Base-by-base conservation (phyloP, 64 coral and sea anemone species). In the Montipora cactus region DNA sequence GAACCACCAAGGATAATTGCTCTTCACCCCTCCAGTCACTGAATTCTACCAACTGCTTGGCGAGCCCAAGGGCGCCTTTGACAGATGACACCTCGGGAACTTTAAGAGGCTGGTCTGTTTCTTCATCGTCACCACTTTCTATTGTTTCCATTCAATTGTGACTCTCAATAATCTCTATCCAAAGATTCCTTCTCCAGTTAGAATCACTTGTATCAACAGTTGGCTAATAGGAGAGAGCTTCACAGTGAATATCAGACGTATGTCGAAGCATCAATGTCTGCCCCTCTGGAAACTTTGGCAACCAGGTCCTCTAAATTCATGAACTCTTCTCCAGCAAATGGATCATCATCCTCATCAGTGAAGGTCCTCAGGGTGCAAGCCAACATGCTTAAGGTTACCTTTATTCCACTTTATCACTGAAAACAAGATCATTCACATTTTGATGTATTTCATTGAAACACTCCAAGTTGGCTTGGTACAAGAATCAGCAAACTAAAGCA, bases 1-100 rank as follows among this genome's bases (percentile, higher is more conserved):
- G 49, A n/a, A 57, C 78, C 7, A 51, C 78, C 78, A 80, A 80
- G 50, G 78, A 80, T 53, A 80, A 53, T 78, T 78, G n/a, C 28
- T 74, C 70, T 22, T 74, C 70, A 74, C 70, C 70, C 70, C 70
- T 74, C 70, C 70, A 74, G 70, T 74, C 70, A 74, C n/a, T n/a
- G 70, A 74, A 20, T 28, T 74, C 70, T 74, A 28, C 21, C 70
- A 74, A 25, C 5, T 74, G 19, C 19, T 74, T 74, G 19, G 70
- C 21, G n/a, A 74, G 70, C 70, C 21, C 9, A 74, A 23, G 15
- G 70, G 70, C n/a, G 70, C 70, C 21, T n/a, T 28, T 22, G 70
- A 23, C 19, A 25, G 70, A 25, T 22, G 70, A 74, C 70, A 74
- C 2, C 70, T 25, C 4, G 21, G 70, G 19, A 74, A 28, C n/a